A percentile compares a stretch with the other conserved stretches of the same genome.
These are phyloP conservation scores for Ametastegia equiseti DNA, from an alignment of 2,888 invertebrate species.

Conservation along the genomic window DNA sequence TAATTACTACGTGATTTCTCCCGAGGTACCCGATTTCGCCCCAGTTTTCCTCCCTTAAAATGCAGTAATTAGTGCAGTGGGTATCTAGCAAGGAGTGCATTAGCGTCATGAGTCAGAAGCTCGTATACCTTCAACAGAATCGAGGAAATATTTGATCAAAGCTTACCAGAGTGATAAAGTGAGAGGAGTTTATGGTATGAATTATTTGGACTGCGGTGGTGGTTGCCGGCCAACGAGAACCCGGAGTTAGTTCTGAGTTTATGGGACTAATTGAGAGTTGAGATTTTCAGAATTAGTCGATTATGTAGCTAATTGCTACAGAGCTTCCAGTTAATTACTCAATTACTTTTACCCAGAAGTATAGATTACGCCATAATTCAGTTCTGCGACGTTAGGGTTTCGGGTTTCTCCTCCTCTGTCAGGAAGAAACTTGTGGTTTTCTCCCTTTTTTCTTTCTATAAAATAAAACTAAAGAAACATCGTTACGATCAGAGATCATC, in stretches of 20 bases:
- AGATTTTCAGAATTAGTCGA: conserved; percentile 55
- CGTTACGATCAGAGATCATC: too few relatives aligned
- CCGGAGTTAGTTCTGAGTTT: conserved; percentile 51
- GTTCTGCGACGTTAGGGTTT: too few relatives aligned
- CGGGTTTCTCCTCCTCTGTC: too few relatives aligned
- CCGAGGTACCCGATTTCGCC: too few relatives aligned
- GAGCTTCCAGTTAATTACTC: conserved; percentile 65
- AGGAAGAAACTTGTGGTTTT: too few relatives aligned
- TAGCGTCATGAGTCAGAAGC: not conserved
- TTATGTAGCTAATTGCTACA: conserved; percentile 49
- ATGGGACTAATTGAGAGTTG: conserved; percentile 61
- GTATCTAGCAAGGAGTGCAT: not conserved
- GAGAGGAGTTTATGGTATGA: not conserved
- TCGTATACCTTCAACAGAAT: not conserved
- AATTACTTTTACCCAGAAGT: conserved; percentile 60
- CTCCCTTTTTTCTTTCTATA: too few relatives aligned
- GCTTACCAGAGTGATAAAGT: not conserved
- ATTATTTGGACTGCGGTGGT: conserved; percentile 8
- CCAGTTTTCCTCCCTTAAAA: too few relatives aligned
- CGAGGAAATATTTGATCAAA: not conserved
- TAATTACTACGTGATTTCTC: too few relatives aligned
- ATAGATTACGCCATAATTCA: too few relatives aligned
- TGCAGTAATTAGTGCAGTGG: too few relatives aligned
- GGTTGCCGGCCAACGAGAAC: not conserved
- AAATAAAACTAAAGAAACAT: too few relatives aligned